These are phyloP conservation scores for Micromys minutus DNA, from an alignment of 2,113 vertebrate species.

Conservation along the genomic window DNA sequence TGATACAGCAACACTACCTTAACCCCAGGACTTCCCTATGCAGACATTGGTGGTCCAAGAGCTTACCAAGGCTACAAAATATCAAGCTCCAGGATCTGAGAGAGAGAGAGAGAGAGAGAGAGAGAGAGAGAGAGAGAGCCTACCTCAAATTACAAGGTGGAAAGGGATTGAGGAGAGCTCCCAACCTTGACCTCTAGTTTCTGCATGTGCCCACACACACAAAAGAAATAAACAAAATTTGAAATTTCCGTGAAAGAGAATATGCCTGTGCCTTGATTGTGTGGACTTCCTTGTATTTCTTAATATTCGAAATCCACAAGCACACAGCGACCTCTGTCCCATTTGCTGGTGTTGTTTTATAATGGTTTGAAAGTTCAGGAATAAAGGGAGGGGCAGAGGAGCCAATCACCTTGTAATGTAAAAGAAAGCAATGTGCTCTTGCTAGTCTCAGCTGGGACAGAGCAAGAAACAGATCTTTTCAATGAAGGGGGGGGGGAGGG, in stretches of 20 bases:
- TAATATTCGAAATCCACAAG: background rate
- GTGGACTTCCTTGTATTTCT: background rate
- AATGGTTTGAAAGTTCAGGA: background rate
- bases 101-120: background rate
- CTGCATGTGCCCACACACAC: background rate
- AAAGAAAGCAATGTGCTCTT: background rate
- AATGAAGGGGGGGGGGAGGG: background rate
- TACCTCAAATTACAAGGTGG: background rate
- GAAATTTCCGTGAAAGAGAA: constrained; percentile 7
- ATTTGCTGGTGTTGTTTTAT: background rate
- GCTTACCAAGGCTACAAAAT: background rate
- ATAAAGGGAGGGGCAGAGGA: background rate
- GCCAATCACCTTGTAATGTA: background rate
- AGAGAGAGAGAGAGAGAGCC: too few relatives aligned
- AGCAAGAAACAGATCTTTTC: background rate
- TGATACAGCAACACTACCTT: background rate
- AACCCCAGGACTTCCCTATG: background rate
- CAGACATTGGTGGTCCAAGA: background rate
- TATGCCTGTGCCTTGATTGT: background rate
- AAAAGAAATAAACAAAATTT: background rate
- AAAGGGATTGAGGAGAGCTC: background rate
- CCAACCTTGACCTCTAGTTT: background rate
- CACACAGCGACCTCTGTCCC: background rate
- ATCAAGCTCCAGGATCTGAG: background rate
- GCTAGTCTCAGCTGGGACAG: background rate